These are phyloP conservation scores for Saccostrea cuccullata DNA, from an alignment of 1,140 invertebrate species.

Conservation along the genomic window DNA sequence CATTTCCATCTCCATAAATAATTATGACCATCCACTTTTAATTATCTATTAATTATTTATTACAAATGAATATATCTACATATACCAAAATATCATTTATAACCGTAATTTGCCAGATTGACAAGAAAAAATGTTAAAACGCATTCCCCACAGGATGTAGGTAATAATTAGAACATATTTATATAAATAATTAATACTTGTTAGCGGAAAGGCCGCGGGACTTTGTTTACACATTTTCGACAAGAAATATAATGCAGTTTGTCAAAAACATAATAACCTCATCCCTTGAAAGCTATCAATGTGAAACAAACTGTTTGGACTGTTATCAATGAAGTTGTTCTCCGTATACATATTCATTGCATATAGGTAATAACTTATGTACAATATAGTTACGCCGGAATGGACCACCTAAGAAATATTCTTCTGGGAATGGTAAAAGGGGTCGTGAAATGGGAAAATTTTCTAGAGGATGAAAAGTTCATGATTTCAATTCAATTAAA, in stretches of 20 bases:
- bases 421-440: background rate
- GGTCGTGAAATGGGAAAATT: background rate
- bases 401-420: slow-evolving; percentile 15
- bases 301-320: background rate
- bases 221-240: slow-evolving; percentile 1
- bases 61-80: too few species aligned
- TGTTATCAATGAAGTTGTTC: background rate
- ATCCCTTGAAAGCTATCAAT: background rate
- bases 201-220: background rate
- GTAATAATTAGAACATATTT: slow-evolving; percentile 11
- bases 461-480: slow-evolving; percentile 27
- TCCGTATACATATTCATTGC: background rate
- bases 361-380: background rate
- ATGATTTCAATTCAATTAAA: slow-evolving; percentile 30
- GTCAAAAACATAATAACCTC: background rate
- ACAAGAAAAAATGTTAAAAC: background rate
- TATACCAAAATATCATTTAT: too few species aligned
- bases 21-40: too few species aligned
- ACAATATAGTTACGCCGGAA: background rate
- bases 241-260: background rate
- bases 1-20: too few species aligned
- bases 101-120: too few species aligned
- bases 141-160: background rate
- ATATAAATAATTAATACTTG: background rate
- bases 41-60: too few species aligned